phyloP scores from a whole-genome alignment of 2,888 invertebrate genomes.

The Nomada flava region DNA sequence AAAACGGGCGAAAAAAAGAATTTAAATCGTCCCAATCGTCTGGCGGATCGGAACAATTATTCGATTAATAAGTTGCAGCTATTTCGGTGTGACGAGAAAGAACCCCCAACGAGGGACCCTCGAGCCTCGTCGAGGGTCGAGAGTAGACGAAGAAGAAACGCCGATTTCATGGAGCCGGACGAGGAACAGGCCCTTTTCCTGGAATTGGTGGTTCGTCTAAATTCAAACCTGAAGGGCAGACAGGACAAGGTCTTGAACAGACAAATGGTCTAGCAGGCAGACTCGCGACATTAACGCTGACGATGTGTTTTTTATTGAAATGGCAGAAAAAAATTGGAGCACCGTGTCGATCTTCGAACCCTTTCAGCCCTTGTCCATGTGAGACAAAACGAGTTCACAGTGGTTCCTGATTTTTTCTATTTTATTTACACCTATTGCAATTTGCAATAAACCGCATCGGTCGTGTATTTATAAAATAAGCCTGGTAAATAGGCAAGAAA shows the following conservation, averaged over 20 bases:
- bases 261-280: constrained; percentile 61
- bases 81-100: constrained; percentile 32
- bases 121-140: not conserved
- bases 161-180: constrained; percentile 43
- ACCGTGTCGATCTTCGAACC: constrained; percentile 22
- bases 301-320: constrained; percentile 46
- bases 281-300: constrained; percentile 66
- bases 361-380: not conserved
- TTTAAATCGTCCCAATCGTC: not conserved
- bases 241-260: constrained; percentile 58
- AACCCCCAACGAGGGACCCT: not conserved
- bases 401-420: too few relatives aligned
- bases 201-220: constrained; percentile 59
- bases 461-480: too few relatives aligned
- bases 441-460: too few relatives aligned
- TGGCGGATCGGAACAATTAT: constrained; percentile 17
- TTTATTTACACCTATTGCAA: too few relatives aligned
- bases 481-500: too few relatives aligned
- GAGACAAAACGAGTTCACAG: not conserved
- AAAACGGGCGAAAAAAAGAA: too few relatives aligned
- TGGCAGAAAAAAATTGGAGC: constrained; percentile 11
- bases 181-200: constrained; percentile 52
- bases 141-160: constrained; percentile 38
- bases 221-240: constrained; percentile 69
- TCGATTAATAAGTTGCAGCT: constrained; percentile 52